Evolutionary conservation across 37 sponge, comb jelly and placozoan genomes (phyloP), one percentile per base, ranked within the genome.

Genomic region (Agelas oroides): DNA sequence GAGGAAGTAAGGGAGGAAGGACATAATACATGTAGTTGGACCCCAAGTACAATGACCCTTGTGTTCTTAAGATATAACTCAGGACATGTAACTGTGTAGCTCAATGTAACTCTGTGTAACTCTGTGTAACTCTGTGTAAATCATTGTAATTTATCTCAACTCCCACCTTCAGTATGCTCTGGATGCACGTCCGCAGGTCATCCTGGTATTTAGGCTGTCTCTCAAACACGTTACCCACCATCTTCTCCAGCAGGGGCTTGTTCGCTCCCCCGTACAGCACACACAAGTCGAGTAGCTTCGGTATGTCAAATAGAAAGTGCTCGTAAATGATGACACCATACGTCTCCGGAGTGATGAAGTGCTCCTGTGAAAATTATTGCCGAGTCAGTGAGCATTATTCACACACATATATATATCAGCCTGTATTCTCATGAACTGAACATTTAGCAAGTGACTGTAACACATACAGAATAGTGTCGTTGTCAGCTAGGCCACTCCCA

Each of bases 251-350:
- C 20, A 92, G 77, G 0, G 86, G 70, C 31, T 65, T 61, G 84
- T 95, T 95, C 30, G 71, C 64, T n/a, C 23, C 35, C 2, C 93
- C 88, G 59, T 95, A 95, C 35, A 95, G 75, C 41, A 57, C 54
- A 57, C 96, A 95, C 66, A 95, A 84, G 59, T 95, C 96, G 55
- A 95, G 21, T 63, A 95, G 75, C 31, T 89, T 89, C 2, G 96
- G 93, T 1, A 95, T 67, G 41, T 92, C 91, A 81, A 95, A 91
- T 3, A 95, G 70, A 52, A 34, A 92, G 77, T 95, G 70, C n/a
- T 89, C 58, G 60, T 95, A 92, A 53, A 95, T 57, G 61, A 92
- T 84, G 41, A 75, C 81, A 31, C 74, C 88, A 87, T 81, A 90
- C 12, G 63, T 81, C 13, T 82, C 85, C 13, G 63, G 58, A 57